Base-by-base conservation (phyloP, 2,797 vertebrate genomes). In the Alfaro cultratus region DNA sequence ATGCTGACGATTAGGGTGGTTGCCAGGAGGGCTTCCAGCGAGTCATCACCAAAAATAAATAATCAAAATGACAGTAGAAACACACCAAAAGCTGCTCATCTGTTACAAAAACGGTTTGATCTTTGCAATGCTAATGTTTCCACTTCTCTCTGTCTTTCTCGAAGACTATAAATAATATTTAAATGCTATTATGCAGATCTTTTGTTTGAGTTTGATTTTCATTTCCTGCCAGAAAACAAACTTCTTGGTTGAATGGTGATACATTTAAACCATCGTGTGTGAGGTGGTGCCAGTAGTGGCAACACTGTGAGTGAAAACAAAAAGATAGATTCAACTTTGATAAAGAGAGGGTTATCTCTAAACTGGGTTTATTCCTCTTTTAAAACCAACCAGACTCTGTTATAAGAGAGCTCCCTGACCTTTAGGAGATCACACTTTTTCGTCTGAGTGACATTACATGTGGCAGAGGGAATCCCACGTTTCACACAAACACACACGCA, bases 401-500 rank as follows among this genome's bases (percentile, higher is more conserved):
- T 15, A 9, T 18, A 21, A 11, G 76, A 88, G 64, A 47, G 10
- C 60, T 51, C 0, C 1, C 12, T 80, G 34, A 83, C 76, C 64
- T 83, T 77, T 82, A 51, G 10, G 23, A 79, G 31, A 57, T 26
- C 49, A 15, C 15, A 3, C 23, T 0, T 72, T 80, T 26, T 81
- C 18, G 73, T 83, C 73, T 86, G 34, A 91, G 90, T 84, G 84
- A 86, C 86, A 87, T 46, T 31, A 23, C 43, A 39, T 70, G 53
- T 34, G 29, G 79, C 47, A 57, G 81, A 81, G 85, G 90, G 86
- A 73, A 88, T 87, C 79, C 90, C 80, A 2, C 31, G n/a, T n/a
- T 4, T 47, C 71, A 76, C 73, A 80, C 70, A 81, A 49, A 49
- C 49, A 78, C n/a, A n/a, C n/a, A n/a, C n/a, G n/a, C 67, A 41